These are phyloP conservation scores for Polymixis flavicincta DNA, from an alignment of 2,888 invertebrate species.

Conservation along the genomic window DNA sequence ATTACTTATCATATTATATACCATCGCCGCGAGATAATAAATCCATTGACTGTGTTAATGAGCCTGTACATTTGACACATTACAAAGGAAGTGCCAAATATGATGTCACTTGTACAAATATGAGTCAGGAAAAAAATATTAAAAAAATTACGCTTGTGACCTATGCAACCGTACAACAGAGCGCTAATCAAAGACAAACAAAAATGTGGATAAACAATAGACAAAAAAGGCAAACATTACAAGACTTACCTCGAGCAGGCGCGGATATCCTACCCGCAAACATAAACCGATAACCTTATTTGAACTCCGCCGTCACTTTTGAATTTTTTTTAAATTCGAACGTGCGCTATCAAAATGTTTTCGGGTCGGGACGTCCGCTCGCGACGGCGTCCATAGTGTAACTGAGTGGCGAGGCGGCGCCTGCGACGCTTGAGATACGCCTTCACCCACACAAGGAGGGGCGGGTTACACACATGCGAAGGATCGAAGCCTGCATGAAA, in stretches of 20 bases:
- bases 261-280: slow-evolving; percentile 84
- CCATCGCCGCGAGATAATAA: slow-evolving; percentile 60
- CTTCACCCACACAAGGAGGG: slow-evolving; percentile 78
- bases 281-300: slow-evolving; percentile 84
- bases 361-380: slow-evolving; percentile 72
- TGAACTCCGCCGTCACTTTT: slow-evolving; percentile 81
- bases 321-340: slow-evolving; percentile 67
- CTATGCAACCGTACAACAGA: slow-evolving; percentile 73
- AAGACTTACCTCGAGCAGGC: slow-evolving; percentile 79
- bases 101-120: slow-evolving; percentile 71
- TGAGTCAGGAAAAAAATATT: slow-evolving; percentile 65
- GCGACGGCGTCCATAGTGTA: slow-evolving; percentile 74
- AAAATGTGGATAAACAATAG: slow-evolving; percentile 67
- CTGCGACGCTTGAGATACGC: slow-evolving; percentile 79
- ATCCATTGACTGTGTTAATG: slow-evolving; percentile 65
- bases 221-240: slow-evolving; percentile 76
- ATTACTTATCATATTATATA: slow-evolving; percentile 65
- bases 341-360: slow-evolving; percentile 55
- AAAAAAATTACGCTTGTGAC: slow-evolving; percentile 63
- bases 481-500: slow-evolving; percentile 83
- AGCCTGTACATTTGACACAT: slow-evolving; percentile 63
- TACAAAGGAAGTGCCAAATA: slow-evolving; percentile 64
- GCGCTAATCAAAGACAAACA: slow-evolving; percentile 81
- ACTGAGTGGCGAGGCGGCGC: slow-evolving; percentile 86
- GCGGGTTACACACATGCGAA: slow-evolving; percentile 64